Evolutionary conservation across 1,140 invertebrate species (phyloP).

Genomic region (Paracyclopina nana): DNA sequence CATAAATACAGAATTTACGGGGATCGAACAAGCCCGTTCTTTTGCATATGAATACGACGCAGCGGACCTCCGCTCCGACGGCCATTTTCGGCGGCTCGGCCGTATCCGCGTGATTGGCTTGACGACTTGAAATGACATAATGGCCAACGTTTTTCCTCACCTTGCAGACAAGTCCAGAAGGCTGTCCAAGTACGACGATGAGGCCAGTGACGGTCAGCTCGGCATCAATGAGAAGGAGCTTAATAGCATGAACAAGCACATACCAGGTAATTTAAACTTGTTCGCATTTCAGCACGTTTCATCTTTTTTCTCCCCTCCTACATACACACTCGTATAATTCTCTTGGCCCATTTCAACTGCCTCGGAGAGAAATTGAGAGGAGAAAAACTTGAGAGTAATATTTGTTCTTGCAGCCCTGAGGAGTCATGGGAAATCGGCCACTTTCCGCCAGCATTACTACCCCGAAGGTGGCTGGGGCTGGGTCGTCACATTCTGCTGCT

Average conservation of each 20-base stretch:
- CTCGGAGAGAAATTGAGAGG: neutral
- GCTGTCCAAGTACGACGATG: slow-evolving; percentile 13
- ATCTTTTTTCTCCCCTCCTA: neutral
- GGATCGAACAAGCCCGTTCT: neutral
- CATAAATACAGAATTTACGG: too few relatives aligned
- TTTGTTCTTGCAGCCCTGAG: slow-evolving; percentile 11
- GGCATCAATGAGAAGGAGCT: slow-evolving; percentile 16
- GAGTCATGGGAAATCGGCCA: slow-evolving; percentile 13
- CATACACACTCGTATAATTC: neutral
- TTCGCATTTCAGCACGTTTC: neutral
- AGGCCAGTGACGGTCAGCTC: slow-evolving; percentile 11
- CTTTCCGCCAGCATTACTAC: slow-evolving; percentile 16
- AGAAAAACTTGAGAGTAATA: neutral
- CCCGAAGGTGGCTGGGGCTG: slow-evolving; percentile 16
- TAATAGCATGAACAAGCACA: slow-evolving; percentile 16
- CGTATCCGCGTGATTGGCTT: too few relatives aligned
- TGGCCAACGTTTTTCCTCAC: neutral
- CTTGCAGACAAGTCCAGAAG: slow-evolving; percentile 3
- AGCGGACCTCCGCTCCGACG: neutral
- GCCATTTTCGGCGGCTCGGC: neutral
- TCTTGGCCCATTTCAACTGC: neutral
- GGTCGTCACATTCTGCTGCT: slow-evolving; percentile 14
- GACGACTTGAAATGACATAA: too few relatives aligned
- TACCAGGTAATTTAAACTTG: slow-evolving; percentile 12
- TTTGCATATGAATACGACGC: neutral